Evolutionary conservation across 2,113 vertebrate genomes (phyloP).

Genomic region (Eonycteris spelaea): DNA sequence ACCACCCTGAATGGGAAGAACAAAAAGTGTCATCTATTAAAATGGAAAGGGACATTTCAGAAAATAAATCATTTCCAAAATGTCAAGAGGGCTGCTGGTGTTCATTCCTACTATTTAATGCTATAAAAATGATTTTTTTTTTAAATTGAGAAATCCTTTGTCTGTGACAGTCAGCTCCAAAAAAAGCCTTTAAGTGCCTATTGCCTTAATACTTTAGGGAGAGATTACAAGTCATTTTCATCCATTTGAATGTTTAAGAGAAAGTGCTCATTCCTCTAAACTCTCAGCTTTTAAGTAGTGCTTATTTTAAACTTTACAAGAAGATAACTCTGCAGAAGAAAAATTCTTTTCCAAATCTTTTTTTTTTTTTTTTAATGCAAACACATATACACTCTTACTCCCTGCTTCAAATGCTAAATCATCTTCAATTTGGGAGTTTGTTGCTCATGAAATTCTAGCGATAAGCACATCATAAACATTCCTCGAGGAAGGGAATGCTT

Average conservation of each 20-base stretch:
- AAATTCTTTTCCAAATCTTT: slow-evolving; percentile 54
- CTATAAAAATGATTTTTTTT: slow-evolving; percentile 9
- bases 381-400: background rate
- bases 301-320: slow-evolving; percentile 62
- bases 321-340: slow-evolving; percentile 30
- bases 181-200: slow-evolving; percentile 9
- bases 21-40: background rate
- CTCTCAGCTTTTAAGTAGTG: slow-evolving; percentile 40
- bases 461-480: slow-evolving; percentile 58
- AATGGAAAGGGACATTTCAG: background rate
- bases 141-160: slow-evolving; percentile 59
- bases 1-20: background rate
- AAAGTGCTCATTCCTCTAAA: slow-evolving; percentile 27
- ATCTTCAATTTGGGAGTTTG: slow-evolving; percentile 58
- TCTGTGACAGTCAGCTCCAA: slow-evolving; percentile 48
- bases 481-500: slow-evolving; percentile 52
- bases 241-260: slow-evolving; percentile 47
- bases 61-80: slow-evolving; percentile 25
- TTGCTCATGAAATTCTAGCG: slow-evolving; percentile 52
- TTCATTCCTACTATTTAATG: slow-evolving; percentile 3
- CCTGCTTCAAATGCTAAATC: slow-evolving; percentile 59
- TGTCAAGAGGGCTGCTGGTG: background rate
- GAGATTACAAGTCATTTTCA: slow-evolving; percentile 36
- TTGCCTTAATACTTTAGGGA: slow-evolving; percentile 53
- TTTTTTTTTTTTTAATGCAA: background rate